phyloP scores from a whole-genome alignment of 2,113 vertebrate genomes.

The Muntiacus muntjak region DNA sequence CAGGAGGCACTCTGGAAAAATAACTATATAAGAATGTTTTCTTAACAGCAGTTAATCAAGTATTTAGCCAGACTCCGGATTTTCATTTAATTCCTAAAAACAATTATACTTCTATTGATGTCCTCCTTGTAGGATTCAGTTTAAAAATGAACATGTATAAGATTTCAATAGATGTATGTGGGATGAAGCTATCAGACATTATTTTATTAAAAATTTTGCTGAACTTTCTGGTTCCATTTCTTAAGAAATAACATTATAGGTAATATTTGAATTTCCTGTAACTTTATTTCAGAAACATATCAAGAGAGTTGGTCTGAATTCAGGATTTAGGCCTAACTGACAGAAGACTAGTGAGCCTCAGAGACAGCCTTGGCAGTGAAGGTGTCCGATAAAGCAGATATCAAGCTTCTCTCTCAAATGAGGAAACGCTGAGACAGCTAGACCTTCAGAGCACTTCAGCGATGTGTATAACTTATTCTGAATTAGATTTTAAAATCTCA shows the following conservation, averaged over 20 bases:
- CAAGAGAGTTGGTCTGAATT: slow-evolving; percentile 15
- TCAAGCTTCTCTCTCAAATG: not conserved
- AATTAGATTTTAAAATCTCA: not conserved
- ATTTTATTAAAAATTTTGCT: slow-evolving; percentile 68
- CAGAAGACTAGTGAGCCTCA: not conserved
- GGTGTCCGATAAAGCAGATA: not conserved
- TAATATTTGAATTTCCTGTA: not conserved
- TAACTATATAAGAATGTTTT: not conserved
- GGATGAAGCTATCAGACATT: slow-evolving; percentile 59
- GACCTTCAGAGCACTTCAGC: not conserved
- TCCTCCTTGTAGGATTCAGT: slow-evolving; percentile 12
- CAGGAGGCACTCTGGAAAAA: slow-evolving; percentile 9
- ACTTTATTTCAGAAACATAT: not conserved
- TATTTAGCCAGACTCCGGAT: slow-evolving; percentile 12
- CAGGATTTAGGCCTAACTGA: not conserved
- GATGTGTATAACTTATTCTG: not conserved
- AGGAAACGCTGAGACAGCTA: not conserved
- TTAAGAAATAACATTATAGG: not conserved
- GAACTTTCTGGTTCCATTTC: slow-evolving; percentile 49
- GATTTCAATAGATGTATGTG: slow-evolving; percentile 47
- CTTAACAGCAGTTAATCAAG: slow-evolving; percentile 20
- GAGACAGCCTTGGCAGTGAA: not conserved
- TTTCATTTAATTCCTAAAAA: slow-evolving; percentile 40
- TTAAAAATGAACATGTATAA: not conserved
- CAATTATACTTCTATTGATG: slow-evolving; percentile 51